Evolutionary conservation across 2,888 invertebrate genomes (phyloP).

Genomic region (Acleris sparsana): DNA sequence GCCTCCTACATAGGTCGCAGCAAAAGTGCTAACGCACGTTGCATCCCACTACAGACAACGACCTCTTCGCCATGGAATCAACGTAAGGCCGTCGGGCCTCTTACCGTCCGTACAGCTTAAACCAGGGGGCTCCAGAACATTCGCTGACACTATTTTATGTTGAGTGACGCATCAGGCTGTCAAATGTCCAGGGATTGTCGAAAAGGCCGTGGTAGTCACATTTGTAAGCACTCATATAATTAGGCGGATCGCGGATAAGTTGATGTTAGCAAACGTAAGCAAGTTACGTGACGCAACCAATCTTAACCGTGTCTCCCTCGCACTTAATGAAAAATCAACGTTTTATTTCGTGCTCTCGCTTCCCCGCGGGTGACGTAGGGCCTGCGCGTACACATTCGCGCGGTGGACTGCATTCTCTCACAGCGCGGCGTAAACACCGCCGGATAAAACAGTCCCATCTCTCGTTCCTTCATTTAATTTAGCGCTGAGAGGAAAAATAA

Average conservation of each 20-base stretch:
- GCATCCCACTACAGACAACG: too few relatives aligned
- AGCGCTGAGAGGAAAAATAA: background rate
- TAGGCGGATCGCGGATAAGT: conserved; percentile 41
- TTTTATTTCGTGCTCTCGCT: conserved; percentile 41
- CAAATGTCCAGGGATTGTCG: background rate
- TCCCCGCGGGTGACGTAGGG: conserved; percentile 56
- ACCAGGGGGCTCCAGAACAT: too few relatives aligned
- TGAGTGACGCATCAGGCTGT: too few relatives aligned
- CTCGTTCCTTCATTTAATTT: background rate
- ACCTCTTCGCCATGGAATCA: too few relatives aligned
- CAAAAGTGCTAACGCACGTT: too few relatives aligned
- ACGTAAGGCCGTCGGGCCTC: too few relatives aligned
- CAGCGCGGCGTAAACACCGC: conserved; percentile 61
- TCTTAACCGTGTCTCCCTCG: conserved; percentile 47
- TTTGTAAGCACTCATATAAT: conserved; percentile 15
- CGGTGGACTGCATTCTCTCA: conserved; percentile 72
- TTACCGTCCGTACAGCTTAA: too few relatives aligned
- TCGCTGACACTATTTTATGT: too few relatives aligned
- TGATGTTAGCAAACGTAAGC: conserved; percentile 50
- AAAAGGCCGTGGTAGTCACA: conserved; percentile 17
- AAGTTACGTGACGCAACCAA: conserved; percentile 48
- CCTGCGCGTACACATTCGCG: conserved; percentile 50
- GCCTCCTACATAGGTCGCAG: too few relatives aligned
- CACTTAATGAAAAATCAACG: conserved; percentile 21
- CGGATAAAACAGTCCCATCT: conserved; percentile 44